phyloP scores from a whole-genome alignment of 2,113 vertebrate genomes.

The Elaphurus davidianus region DNA sequence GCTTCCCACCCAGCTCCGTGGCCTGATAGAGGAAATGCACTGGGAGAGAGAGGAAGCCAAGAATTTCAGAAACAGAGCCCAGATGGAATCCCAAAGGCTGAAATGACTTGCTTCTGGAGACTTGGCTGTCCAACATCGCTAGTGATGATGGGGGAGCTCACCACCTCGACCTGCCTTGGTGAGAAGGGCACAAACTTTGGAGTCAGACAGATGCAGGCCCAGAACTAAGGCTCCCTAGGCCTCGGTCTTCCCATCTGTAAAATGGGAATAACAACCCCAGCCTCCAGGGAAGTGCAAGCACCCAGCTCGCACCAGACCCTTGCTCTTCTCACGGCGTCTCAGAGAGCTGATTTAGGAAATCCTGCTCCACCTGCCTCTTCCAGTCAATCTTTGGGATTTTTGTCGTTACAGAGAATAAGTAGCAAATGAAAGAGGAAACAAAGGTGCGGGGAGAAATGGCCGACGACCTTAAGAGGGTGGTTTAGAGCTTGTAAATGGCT shows the following conservation, averaged over 20 bases:
- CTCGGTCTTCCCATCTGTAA: not conserved
- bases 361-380: not conserved
- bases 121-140: not conserved
- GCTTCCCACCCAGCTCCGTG: rapidly evolving
- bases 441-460: not conserved
- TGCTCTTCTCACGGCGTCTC: rapidly evolving
- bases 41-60: not conserved
- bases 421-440: not conserved
- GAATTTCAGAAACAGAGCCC: not conserved
- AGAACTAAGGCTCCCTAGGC: not conserved
- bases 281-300: not conserved
- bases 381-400: not conserved
- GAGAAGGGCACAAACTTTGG: not conserved
- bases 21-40: not conserved
- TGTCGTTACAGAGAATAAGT: not conserved
- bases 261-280: not conserved
- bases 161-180: not conserved
- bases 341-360: not conserved
- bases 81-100: not conserved
- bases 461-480: not conserved
- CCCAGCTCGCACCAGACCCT: not conserved
- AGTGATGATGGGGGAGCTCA: not conserved
- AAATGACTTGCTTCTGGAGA: not conserved
- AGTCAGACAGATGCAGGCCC: not conserved
- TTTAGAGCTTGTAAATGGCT: not conserved